Conservation (phyloP, 2,797 vertebrate species). For the Labeo calbasu region DNA sequence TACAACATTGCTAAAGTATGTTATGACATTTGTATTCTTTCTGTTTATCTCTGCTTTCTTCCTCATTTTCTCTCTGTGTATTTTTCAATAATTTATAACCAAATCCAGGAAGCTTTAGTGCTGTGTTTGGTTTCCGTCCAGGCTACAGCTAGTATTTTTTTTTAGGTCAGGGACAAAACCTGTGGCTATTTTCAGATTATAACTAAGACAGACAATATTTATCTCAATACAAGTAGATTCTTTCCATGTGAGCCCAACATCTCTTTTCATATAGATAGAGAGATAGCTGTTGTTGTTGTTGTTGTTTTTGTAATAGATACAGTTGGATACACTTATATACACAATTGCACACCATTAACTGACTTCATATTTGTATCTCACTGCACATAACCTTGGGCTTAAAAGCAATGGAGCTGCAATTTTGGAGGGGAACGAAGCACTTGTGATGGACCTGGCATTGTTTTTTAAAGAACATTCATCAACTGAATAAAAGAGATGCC, state of each 20-base stretch:
- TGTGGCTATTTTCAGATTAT: constrained; percentile 20
- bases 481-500: not conserved
- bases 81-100: constrained; percentile 12
- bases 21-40: not conserved
- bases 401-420: not conserved
- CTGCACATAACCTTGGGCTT: constrained; percentile 21
- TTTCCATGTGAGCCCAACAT: not conserved
- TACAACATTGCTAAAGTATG: constrained; percentile 10
- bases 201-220: not conserved
- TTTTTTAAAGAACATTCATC: constrained; percentile 6
- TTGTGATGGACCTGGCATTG: not conserved
- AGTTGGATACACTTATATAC: not conserved
- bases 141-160: not conserved
- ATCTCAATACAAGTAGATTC: not conserved
- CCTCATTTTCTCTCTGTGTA: not conserved
- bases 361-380: constrained; percentile 7
- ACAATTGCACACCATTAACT: not conserved
- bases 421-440: not conserved
- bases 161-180: constrained; percentile 13
- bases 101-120: constrained; percentile 18
- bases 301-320: constrained; percentile 6
- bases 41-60: not conserved
- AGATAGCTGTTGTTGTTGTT: not conserved
- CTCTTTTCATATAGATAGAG: not conserved
- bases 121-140: not conserved